Evolutionary conservation across 2,113 vertebrate species (phyloP), one percentile per base, ranked within the genome.

Genomic region (Asarcornis scutulata): DNA sequence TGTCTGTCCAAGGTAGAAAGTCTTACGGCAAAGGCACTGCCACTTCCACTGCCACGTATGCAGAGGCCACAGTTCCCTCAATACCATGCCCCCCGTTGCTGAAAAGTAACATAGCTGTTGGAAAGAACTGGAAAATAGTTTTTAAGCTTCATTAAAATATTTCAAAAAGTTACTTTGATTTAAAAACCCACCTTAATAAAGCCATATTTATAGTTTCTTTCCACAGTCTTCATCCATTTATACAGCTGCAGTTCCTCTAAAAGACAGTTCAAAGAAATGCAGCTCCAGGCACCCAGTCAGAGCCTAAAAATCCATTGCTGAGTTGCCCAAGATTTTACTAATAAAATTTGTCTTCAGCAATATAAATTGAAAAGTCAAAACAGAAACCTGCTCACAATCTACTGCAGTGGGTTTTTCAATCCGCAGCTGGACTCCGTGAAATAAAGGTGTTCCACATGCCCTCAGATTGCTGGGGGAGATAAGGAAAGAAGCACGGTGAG

Each of bases 201-300:
- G 90, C 69, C 69, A 44, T 94, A 96, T 95, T 95, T 96, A 95
- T 96, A 95, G 78, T 90, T 96, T 92, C 89, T 97, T 96, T 95
- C 96, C 95, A 94, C 83, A 93, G 66, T 72, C 86, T 93, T 94
- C 86, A 78, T 90, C 93, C 95, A 96, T 91, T 96, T 95, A 90
- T 81, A 93, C 88, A 96, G 95, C 92, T 96, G 96, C 92, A 86
- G 83, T 73, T 96, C 73, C 83, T 94, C 95, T 88, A 87, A 85
- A 74, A 94, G 96, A 91, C 95, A 94, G 83, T 90, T 96, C 96
- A 95, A 91, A 94, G 93, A 92, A 94, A 84, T 58, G 81, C 92
- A 94, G 83, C 76, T 94, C 91, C 90, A 97, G 93, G 89, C 93
- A 96, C 85, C 91, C 89, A 88, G 71, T 94, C 91, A 93, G 89